Percentiles rank a stretch among this genome's conserved stretches.
phyloP scores from a whole-genome alignment of 2,888 invertebrate species.

The Scaptomyza caliginosa region DNA sequence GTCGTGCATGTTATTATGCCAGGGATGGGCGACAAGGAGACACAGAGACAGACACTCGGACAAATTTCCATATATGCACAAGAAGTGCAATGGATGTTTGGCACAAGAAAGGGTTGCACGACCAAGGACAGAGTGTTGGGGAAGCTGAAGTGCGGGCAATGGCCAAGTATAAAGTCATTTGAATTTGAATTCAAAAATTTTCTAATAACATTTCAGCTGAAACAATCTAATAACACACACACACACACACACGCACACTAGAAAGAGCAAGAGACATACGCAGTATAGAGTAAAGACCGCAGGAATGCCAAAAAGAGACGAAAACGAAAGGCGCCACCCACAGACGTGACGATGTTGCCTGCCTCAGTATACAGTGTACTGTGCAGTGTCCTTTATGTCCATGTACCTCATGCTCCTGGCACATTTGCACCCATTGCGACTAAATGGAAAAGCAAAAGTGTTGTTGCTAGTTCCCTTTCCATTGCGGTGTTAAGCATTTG shows the following conservation, averaged over 20 bases:
- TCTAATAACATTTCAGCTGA: conserved; percentile 79
- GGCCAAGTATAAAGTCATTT: conserved; percentile 76
- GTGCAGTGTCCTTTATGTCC: conserved; percentile 8
- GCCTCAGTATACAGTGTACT: conserved; percentile 9
- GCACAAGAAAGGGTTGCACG: conserved; percentile 25
- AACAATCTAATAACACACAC: conserved; percentile 73
- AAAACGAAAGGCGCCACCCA: conserved; percentile 68
- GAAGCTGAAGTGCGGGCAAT: conserved; percentile 1
- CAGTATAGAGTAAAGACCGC: conserved; percentile 27
- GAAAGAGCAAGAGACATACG: conserved; percentile 24
- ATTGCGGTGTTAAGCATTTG: conserved; percentile 11
- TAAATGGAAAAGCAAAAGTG: conserved; percentile 73
- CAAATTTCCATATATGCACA: conserved; percentile 29
- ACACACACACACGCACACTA: conserved; percentile 31
- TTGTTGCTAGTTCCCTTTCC: conserved; percentile 35
- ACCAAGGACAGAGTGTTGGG: not conserved
- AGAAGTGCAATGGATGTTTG: conserved; percentile 39
- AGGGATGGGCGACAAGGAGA: conserved; percentile 22
- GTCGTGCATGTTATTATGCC: conserved; percentile 49
- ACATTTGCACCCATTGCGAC: conserved; percentile 13
- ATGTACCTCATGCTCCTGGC: conserved; percentile 1
- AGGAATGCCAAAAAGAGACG: conserved; percentile 53
- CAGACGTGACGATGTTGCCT: conserved; percentile 50
- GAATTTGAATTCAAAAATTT: conserved; percentile 77
- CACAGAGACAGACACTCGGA: conserved; percentile 16